A percentile compares a stretch with the other conserved stretches of the same genome.
phyloP scores from a whole-genome alignment of 2,888 invertebrate species.

The Neuroscelio doddi region DNA sequence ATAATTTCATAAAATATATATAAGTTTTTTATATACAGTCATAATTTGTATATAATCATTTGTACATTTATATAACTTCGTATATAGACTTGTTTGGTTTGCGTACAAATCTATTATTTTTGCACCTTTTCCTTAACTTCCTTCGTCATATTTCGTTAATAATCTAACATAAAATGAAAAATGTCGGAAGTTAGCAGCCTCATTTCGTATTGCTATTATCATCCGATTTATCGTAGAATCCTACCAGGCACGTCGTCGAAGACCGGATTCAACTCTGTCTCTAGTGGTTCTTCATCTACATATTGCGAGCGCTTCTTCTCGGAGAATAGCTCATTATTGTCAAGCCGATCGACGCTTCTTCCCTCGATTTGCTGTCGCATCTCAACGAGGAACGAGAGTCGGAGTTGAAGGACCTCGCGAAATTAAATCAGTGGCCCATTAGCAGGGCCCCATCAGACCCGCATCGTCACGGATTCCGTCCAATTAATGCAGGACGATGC shows the following conservation, averaged over 20 bases:
- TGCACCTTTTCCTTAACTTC: too few species aligned
- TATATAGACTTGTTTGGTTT: too few species aligned
- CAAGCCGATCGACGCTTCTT: conserved; percentile 13
- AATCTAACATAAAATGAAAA: conserved; percentile 19
- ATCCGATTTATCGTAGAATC: background rate
- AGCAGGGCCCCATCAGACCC: conserved; percentile 56
- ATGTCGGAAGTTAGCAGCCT: background rate
- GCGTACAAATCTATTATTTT: too few species aligned
- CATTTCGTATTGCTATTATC: too few species aligned
- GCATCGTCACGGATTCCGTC: conserved; percentile 60
- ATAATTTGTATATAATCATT: too few species aligned
- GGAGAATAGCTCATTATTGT: conserved; percentile 30
- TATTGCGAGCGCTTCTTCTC: conserved; percentile 18
- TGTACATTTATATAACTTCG: too few species aligned
- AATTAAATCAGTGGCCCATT: conserved; percentile 66
- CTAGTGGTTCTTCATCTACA: conserved; percentile 15
- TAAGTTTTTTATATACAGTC: too few species aligned
- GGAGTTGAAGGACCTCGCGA: conserved; percentile 53
- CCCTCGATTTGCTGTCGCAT: conserved; percentile 3
- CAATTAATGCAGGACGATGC: conserved; percentile 64
- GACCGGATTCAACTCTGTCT: background rate
- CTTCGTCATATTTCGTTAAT: too few species aligned
- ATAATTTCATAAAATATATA: too few species aligned
- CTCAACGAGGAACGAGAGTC: background rate
- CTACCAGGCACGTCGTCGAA: background rate